Evolutionary conservation across 1,140 invertebrate genomes (phyloP), one percentile per base, ranked within the genome.

Genomic region (Ceratitis capitata): DNA sequence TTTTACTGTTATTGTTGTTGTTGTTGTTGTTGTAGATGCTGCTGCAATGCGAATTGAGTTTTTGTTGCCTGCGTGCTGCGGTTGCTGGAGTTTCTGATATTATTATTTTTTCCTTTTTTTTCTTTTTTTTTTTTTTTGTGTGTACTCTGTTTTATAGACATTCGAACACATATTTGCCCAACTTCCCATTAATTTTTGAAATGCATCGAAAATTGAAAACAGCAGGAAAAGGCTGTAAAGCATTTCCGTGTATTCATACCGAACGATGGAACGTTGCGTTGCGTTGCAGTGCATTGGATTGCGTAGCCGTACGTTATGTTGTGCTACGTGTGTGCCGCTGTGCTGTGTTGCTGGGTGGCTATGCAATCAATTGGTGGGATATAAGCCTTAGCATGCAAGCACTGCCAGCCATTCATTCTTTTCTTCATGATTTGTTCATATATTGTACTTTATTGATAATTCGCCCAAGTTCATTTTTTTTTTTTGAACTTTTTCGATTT

Each of bases 371-470:
- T 61, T 61, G 56, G n/a, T 26, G 5, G 69, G 69, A 47, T 78
- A 78, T 45, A 78, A 45, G 39, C 42, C 14, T 39, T 39, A 32
- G 69, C 69, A 45, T 35, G 39, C 69, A 42, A 14, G 16, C 7
- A 19, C 4, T 9, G 39, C n/a, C 32, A 16, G 16, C 19, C 39
- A 78, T 78, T 42, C 69, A 16, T 78, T 78, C 35, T 39, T 78
- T 78, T 78, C 69, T 45, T 78, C 69, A 78, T 78, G 69, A 78
- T 78, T 78, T 78, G 69, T 78, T 78, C 69, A 19, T 26, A 78
- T 78, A n/a, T n/a, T n/a, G n/a, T n/a, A 45, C n/a, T 42, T 78
- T 78, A 78, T 78, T 78, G 69, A 78, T 78, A 78, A 78, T 78
- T 45, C 69, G 39, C 32, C 39, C 69, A 26, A n/a, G 39, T 10